A percentile compares a stretch with the other conserved stretches of the same genome.
Evolutionary conservation across 2,113 vertebrate species (phyloP).

Genomic region (Vulpes vulpes): DNA sequence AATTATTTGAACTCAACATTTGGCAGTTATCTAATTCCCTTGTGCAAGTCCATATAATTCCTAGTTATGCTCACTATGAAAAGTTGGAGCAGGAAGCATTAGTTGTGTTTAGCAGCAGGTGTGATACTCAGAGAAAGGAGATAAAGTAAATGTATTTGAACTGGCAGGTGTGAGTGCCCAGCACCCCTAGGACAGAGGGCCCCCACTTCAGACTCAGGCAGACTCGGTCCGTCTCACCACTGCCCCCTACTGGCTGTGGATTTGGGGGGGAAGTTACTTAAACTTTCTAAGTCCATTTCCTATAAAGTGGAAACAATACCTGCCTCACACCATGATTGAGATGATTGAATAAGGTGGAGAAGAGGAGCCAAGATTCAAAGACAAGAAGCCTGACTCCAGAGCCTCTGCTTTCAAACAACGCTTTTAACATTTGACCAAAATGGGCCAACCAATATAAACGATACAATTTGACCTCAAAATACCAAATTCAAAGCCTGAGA

Average conservation of each 20-base stretch:
- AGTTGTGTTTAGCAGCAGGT: neutral
- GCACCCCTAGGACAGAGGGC: neutral
- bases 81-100: neutral
- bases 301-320: neutral
- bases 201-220: neutral
- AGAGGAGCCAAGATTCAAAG: neutral
- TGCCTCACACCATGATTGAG: neutral
- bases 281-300: neutral
- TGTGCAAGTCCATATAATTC: neutral
- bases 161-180: no score
- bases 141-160: neutral
- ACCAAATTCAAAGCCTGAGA: neutral
- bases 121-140: neutral
- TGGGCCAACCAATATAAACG: neutral
- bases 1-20: neutral
- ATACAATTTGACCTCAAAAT: neutral
- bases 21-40: neutral
- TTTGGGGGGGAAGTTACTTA: neutral
- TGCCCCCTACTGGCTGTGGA: neutral
- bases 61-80: neutral
- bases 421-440: neutral
- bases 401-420: neutral
- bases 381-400: neutral
- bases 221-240: neutral
- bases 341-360: neutral